These are phyloP conservation scores for Lycocorax pyrrhopterus DNA, from an alignment of 2,113 vertebrate species.

Conservation along the genomic window DNA sequence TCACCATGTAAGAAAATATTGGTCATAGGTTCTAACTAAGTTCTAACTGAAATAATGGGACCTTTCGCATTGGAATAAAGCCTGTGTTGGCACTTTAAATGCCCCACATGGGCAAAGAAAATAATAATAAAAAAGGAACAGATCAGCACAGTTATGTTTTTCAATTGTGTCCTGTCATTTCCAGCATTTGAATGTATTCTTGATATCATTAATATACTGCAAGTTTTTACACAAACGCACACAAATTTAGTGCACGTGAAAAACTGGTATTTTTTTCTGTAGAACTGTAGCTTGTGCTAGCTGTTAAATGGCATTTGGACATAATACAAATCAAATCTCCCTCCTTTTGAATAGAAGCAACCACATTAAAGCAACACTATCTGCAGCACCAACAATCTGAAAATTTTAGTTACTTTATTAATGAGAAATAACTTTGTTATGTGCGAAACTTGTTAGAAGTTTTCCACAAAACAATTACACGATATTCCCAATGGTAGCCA, in stretches of 20 bases:
- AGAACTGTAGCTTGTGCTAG: neutral
- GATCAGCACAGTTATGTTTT: neutral
- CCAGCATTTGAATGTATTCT: neutral
- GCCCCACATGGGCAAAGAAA: neutral
- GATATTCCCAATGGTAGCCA: rapidly evolving
- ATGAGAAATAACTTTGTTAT: neutral
- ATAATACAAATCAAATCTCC: neutral
- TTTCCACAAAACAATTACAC: neutral
- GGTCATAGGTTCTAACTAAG: neutral
- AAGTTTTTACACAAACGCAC: neutral
- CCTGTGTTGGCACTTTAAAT: neutral
- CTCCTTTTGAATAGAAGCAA: neutral
- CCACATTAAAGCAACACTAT: neutral
- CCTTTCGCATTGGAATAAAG: neutral
- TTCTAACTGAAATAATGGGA: neutral
- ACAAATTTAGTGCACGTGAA: neutral
- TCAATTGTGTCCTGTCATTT: neutral
- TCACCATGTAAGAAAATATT: neutral
- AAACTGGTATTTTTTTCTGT: neutral
- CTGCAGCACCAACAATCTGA: neutral
- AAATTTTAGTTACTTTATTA: neutral
- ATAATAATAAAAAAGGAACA: neutral
- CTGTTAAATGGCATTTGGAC: neutral
- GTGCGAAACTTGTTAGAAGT: neutral
- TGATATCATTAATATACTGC: neutral